Conservation (phyloP, 2,797 vertebrate species). For the Falco peregrinus region DNA sequence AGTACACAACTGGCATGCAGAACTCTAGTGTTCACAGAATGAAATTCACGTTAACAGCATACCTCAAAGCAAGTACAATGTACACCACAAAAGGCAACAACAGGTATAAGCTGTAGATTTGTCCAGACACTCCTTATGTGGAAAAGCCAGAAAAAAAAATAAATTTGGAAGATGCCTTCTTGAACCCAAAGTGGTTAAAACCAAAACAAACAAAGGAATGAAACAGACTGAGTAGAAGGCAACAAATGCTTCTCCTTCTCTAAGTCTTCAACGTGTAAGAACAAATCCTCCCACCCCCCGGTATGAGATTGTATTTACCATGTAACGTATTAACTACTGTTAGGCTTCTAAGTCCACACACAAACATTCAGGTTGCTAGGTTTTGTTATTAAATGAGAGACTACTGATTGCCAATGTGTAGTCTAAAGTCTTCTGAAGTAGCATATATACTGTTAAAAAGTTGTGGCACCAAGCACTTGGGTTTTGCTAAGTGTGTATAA, state of each 20-base stretch:
- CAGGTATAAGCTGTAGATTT: conserved; percentile 53
- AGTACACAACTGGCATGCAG: conserved; percentile 67
- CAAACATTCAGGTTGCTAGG: conserved; percentile 54
- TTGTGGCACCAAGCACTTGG: conserved; percentile 73
- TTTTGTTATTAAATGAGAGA: conserved; percentile 56
- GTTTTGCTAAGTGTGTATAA: conserved; percentile 50
- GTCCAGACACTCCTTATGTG: conserved; percentile 44
- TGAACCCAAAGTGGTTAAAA: conserved; percentile 29
- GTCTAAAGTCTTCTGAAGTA: conserved; percentile 48
- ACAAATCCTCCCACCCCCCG: conserved; percentile 10
- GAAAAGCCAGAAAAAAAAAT: conserved; percentile 44
- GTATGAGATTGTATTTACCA: conserved; percentile 50
- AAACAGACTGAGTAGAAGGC: conserved; percentile 69
- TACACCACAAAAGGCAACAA: conserved; percentile 67
- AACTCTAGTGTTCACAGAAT: conserved; percentile 56
- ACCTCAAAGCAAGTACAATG: conserved; percentile 61
- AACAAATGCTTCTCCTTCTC: conserved; percentile 58
- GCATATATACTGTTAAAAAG: conserved; percentile 37
- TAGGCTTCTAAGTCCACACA: conserved; percentile 64
- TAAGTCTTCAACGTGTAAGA: conserved; percentile 43
- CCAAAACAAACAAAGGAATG: conserved; percentile 34
- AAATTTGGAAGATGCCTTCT: conserved; percentile 42
- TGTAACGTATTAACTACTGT: conserved; percentile 35
- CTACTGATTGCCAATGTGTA: conserved; percentile 55
- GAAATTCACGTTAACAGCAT: conserved; percentile 51